Base-by-base conservation (phyloP, 2,888 invertebrate species). In the Hydraecia micacea region DNA sequence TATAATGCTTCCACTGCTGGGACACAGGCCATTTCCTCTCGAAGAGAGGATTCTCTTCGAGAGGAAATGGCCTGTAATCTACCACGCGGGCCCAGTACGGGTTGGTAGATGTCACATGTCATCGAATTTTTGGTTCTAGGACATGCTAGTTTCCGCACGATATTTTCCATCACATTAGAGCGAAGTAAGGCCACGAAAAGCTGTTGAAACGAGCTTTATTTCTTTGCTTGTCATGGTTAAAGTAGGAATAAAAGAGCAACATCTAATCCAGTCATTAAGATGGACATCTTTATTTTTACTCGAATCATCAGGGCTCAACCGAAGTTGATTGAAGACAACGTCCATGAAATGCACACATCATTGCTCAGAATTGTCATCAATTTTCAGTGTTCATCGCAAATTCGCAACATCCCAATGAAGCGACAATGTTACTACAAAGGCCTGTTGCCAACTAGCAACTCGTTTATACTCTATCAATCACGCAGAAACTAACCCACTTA, bases 361-460 rank as follows among this genome's bases (percentile, higher is more conserved):
- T 80, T 85, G 79, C 75, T 77, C 52, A 75, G 85, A 88, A 85
- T 66, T 81, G 87, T 81, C 85, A 85, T 87, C 76, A 88, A 73
- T 80, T 88, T 87, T 85, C 78, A 88, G 75, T 67, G 66, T 73
- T 86, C 79, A 83, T 84, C 80, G 79, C n/a, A n/a, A n/a, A n/a
- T n/a, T n/a, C n/a, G n/a, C 76, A 63, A 77, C 75, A 80, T 78
- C 77, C 85, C 65, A 77, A 68, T 79, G 73, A 75, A 70, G 68
- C 75, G 63, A 70, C 73, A 74, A 67, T 70, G 74, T 65, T 71
- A 72, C 65, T 68, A 66, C 70, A 67, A 76, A 80, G 60, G 18
- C 69, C 42, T 67, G 85, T 79, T 83, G 87, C 80, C 75, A 83
- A 83, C 83, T 74, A 83, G 79, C 18, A 67, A 81, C 80, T 75